These are phyloP conservation scores for Alfaro cultratus DNA, from an alignment of 2,797 vertebrate species.

Conservation along the genomic window DNA sequence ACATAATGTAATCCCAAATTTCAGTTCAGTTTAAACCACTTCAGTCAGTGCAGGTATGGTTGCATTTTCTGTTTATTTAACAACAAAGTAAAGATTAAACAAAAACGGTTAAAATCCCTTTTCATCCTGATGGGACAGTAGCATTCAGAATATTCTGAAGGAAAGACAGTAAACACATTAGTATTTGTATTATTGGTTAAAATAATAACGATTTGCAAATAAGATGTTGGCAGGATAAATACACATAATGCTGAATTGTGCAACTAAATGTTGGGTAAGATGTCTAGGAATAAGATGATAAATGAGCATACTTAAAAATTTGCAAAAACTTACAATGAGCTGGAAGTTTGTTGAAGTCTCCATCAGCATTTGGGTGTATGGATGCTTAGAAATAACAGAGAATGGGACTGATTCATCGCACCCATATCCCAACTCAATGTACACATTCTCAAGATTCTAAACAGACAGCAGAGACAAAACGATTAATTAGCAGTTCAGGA, in stretches of 20 bases:
- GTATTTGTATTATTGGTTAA: not conserved
- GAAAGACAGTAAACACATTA: not conserved
- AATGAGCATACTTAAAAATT: not conserved
- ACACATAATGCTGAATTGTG: not conserved
- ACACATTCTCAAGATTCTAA: slow-evolving; percentile 83
- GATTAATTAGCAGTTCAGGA: not conserved
- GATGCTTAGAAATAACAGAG: slow-evolving; percentile 83
- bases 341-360: slow-evolving; percentile 77
- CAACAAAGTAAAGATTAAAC: slow-evolving; percentile 13
- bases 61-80: slow-evolving; percentile 36
- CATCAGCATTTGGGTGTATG: slow-evolving; percentile 83
- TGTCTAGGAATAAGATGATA: not conserved
- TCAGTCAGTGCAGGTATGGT: slow-evolving; percentile 11
- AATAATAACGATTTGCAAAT: not conserved
- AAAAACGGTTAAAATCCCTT: slow-evolving; percentile 26
- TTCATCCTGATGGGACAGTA: slow-evolving; percentile 45
- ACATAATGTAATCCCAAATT: slow-evolving; percentile 9
- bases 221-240: not conserved
- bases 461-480: slow-evolving; percentile 23
- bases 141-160: slow-evolving; percentile 72
- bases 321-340: slow-evolving; percentile 66
- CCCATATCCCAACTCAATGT: slow-evolving; percentile 79
- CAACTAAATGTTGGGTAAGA: not conserved
- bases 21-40: slow-evolving; percentile 4
- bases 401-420: slow-evolving; percentile 77